Evolutionary conservation across 2,888 invertebrate species (phyloP).

Genomic region (Polymixis lichenea): DNA sequence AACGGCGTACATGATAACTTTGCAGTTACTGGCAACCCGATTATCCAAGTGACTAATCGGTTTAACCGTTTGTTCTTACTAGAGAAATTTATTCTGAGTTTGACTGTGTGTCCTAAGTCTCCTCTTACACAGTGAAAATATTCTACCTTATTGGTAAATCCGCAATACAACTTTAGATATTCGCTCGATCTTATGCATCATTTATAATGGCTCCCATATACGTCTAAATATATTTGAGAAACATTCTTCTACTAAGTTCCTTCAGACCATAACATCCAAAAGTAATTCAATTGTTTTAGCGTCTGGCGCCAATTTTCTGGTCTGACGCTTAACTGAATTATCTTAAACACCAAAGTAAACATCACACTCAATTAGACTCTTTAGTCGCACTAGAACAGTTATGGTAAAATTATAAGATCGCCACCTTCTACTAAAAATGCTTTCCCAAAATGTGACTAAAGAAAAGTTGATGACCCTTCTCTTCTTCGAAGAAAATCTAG

Average conservation of each 20-base stretch:
- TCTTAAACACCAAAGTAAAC: constrained; percentile 18
- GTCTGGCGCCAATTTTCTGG: constrained; percentile 33
- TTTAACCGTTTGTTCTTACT: not conserved
- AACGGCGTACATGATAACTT: not conserved
- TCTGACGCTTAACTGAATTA: constrained; percentile 30
- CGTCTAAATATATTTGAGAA: not conserved
- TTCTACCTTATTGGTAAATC: not conserved
- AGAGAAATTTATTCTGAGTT: not conserved
- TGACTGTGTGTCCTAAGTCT: no score
- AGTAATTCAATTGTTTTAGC: constrained; percentile 42
- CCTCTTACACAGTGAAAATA: not conserved
- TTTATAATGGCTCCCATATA: not conserved
- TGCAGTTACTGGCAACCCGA: not conserved
- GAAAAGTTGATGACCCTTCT: not conserved
- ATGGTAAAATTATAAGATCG: not conserved
- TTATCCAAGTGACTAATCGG: not conserved
- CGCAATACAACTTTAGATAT: not conserved
- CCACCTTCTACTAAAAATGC: not conserved
- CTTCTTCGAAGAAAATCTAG: not conserved
- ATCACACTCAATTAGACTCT: constrained; percentile 7
- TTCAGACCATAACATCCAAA: constrained; percentile 1
- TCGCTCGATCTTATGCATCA: not conserved
- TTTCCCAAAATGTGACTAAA: not conserved
- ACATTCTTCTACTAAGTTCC: not conserved
- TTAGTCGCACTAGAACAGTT: not conserved